Evolutionary conservation across 2,888 invertebrate genomes (phyloP).

Genomic region (Drosophila yooni): DNA sequence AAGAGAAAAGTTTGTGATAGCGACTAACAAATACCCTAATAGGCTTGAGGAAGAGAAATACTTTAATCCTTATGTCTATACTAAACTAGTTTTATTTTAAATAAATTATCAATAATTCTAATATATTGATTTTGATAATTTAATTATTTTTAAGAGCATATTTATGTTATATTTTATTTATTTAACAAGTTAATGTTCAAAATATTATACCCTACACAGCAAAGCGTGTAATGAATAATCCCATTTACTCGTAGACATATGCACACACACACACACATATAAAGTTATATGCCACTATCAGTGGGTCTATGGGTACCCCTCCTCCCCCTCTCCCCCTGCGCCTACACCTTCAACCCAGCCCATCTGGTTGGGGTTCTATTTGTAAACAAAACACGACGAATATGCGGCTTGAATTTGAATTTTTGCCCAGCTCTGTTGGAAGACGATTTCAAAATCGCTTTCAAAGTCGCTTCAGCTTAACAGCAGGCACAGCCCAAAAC

Average conservation of each 20-base stretch:
- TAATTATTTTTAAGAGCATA: background rate
- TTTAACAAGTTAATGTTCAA: background rate
- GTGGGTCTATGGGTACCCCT: conserved; percentile 11
- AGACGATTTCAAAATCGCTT: conserved; percentile 66
- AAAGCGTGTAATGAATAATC: conserved; percentile 23
- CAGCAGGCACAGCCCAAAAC: background rate
- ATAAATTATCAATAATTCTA: background rate
- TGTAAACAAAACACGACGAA: conserved; percentile 73
- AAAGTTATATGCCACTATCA: conserved; percentile 46
- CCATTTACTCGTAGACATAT: conserved; percentile 14
- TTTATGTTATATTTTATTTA: background rate
- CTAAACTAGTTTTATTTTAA: background rate
- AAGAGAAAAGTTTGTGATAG: conserved; percentile 4
- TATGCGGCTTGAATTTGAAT: conserved; percentile 67
- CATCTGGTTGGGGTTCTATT: conserved; percentile 46
- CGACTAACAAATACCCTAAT: conserved; percentile 10
- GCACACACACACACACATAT: background rate
- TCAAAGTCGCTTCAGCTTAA: conserved; percentile 41
- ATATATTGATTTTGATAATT: background rate
- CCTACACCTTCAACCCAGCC: background rate
- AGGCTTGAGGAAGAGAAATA: background rate
- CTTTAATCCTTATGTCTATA: background rate
- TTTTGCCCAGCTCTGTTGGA: conserved; percentile 40
- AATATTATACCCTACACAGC: background rate
- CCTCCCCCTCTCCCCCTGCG: too few relatives aligned